These are phyloP conservation scores for Regulus satrapa DNA, from an alignment of 2,113 vertebrate species.

Conservation along the genomic window DNA sequence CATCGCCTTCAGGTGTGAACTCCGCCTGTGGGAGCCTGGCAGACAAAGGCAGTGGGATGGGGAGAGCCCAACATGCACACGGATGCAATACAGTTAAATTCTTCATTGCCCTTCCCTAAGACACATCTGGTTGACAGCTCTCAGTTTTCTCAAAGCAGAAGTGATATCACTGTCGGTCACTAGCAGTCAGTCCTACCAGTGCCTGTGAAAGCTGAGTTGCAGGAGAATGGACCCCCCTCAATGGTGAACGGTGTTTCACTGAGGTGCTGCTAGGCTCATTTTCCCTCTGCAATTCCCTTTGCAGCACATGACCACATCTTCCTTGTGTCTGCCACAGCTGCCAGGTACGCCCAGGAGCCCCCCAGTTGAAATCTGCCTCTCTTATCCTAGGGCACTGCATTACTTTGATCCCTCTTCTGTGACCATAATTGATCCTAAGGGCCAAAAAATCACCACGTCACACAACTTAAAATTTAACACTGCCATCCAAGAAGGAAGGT, in stretches of 20 bases:
- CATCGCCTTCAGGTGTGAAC: background rate
- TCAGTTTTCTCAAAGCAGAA: background rate
- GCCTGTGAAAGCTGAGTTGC: background rate
- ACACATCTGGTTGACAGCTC: background rate
- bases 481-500: background rate
- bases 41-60: background rate
- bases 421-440: background rate
- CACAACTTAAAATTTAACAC: background rate
- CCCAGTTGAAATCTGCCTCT: background rate
- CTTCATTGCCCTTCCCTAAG: background rate
- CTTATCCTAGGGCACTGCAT: background rate
- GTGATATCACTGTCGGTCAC: background rate
- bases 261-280: background rate
- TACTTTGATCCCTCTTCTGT: background rate
- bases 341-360: background rate
- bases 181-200: background rate
- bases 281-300: background rate
- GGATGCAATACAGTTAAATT: background rate
- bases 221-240: background rate
- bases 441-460: background rate
- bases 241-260: accelerated
- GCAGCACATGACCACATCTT: background rate
- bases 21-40: background rate
- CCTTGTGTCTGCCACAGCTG: background rate
- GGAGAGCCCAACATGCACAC: background rate